Evolutionary conservation across 2,888 invertebrate species (phyloP).

Genomic region (Agrotis ipsilon): DNA sequence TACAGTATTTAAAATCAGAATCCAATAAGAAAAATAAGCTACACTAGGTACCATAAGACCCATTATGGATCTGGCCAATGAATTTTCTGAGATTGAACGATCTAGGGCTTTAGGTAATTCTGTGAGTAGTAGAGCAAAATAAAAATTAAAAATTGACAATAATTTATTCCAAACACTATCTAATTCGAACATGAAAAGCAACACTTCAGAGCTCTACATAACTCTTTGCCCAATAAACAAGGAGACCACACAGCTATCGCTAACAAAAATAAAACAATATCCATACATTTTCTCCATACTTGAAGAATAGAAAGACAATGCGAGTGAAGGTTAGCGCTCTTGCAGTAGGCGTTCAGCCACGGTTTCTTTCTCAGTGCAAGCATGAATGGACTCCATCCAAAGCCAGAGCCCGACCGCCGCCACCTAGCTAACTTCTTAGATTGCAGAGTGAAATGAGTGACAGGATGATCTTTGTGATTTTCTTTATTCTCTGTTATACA

Average conservation of each 20-base stretch:
- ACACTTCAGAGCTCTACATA: constrained; percentile 68
- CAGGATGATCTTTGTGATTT: constrained; percentile 58
- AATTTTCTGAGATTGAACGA: too few species aligned
- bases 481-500: constrained; percentile 37
- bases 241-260: constrained; percentile 72
- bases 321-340: constrained; percentile 67
- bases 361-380: constrained; percentile 35
- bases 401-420: constrained; percentile 7
- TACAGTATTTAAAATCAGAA: too few species aligned
- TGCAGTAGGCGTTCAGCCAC: constrained; percentile 51
- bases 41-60: too few species aligned
- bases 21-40: too few species aligned
- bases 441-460: constrained; percentile 60
- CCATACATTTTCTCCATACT: constrained; percentile 65
- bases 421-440: constrained; percentile 44
- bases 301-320: constrained; percentile 67
- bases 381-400: constrained; percentile 43
- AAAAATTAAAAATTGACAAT: constrained; percentile 1
- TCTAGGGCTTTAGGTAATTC: neutral
- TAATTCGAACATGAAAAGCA: constrained; percentile 62
- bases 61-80: too few species aligned
- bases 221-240: constrained; percentile 67
- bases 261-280: constrained; percentile 69
- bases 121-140: neutral
- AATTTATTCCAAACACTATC: constrained; percentile 52